These are phyloP conservation scores for Maconellicoccus hirsutus DNA, from an alignment of 1,140 invertebrate genomes.

Conservation along the genomic window DNA sequence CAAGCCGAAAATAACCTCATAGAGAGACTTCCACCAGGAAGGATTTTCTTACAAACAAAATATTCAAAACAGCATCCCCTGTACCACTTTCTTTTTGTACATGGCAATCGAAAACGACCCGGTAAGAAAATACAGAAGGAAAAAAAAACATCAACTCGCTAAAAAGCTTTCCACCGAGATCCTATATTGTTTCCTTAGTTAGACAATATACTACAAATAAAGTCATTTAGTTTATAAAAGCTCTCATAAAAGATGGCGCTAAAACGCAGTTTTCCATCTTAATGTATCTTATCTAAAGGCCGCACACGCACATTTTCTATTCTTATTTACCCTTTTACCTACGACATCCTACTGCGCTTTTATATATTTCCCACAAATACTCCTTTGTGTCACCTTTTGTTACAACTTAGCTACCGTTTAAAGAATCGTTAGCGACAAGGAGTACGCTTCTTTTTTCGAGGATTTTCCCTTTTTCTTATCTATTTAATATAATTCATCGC, in stretches of 20 bases:
- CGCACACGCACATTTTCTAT: conserved; percentile 20
- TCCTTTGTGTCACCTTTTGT: conserved; percentile 7
- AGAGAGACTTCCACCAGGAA: no score
- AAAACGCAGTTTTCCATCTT: conserved; percentile 14
- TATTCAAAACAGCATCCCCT: no score
- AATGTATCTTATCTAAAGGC: conserved; percentile 19
- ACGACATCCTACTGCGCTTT: conserved; percentile 1
- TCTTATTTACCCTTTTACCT: conserved; percentile 19
- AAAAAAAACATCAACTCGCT: neutral
- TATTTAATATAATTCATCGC: neutral
- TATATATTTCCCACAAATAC: neutral
- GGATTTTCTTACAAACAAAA: no score
- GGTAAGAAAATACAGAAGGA: no score
- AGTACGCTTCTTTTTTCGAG: neutral
- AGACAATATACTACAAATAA: conserved; percentile 19
- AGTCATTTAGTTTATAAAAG: conserved; percentile 19
- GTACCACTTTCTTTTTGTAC: no score
- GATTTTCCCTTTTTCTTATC: neutral
- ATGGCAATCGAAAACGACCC: no score
- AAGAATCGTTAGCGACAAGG: neutral
- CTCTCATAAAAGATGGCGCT: conserved; percentile 6
- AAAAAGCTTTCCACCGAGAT: neutral
- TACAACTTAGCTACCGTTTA: neutral
- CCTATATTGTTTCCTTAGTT: neutral
- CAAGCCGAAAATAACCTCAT: no score